Percentiles rank a stretch among this genome's conserved stretches.
Conservation (phyloP, 1,140 invertebrate species). For the Ooceraea biroi region DNA sequence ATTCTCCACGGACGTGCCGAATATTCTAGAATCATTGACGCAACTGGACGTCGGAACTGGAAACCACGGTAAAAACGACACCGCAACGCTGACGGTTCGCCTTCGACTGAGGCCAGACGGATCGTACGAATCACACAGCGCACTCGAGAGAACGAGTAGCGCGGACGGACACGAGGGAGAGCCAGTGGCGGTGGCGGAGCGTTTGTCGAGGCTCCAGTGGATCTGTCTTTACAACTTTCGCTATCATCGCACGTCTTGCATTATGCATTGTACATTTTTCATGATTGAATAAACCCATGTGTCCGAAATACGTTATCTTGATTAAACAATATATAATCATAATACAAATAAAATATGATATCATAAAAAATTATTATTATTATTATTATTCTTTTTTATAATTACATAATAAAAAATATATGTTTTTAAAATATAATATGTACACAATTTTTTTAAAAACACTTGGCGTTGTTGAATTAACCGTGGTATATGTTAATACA, state of each 20-base stretch:
- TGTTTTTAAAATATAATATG: too few species aligned
- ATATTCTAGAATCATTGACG: conserved; percentile 23
- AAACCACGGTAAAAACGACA: conserved; percentile 10
- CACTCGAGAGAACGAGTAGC: conserved; percentile 36
- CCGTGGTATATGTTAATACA: too few species aligned
- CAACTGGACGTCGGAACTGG: conserved; percentile 1
- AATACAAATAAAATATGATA: too few species aligned
- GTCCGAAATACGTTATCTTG: too few species aligned
- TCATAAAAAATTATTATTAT: too few species aligned
- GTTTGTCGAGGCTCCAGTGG: conserved; percentile 9
- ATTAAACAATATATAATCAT: too few species aligned
- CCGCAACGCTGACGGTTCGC: conserved; percentile 70
- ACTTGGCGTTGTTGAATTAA: too few species aligned
- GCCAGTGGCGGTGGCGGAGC: conserved; percentile 35
- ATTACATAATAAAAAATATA: too few species aligned
- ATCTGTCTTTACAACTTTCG: conserved; percentile 76
- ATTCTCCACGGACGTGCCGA: conserved; percentile 14
- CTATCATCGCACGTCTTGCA: conserved; percentile 78
- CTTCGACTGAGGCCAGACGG: conserved; percentile 76
- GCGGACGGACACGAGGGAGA: conserved; percentile 62
- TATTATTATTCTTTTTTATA: too few species aligned
- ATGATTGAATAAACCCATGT: conserved; percentile 20
- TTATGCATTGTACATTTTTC: conserved; percentile 50
- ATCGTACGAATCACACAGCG: conserved; percentile 29
- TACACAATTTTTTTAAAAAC: too few species aligned